Evolutionary conservation across 2,113 vertebrate species (phyloP).

Genomic region (Petrocephalus zakoni): DNA sequence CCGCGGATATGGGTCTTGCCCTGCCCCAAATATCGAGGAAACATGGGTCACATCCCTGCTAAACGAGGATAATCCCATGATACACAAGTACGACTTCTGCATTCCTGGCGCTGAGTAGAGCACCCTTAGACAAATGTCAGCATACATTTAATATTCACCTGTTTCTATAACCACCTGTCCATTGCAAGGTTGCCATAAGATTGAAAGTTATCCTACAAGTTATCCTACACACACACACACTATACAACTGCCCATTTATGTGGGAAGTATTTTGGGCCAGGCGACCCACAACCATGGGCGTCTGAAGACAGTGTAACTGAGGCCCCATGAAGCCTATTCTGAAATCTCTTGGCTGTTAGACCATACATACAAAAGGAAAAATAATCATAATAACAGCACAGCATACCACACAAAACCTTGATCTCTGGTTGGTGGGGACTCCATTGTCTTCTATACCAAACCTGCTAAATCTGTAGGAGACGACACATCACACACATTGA

Average conservation of each 20-base stretch:
- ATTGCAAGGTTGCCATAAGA: neutral
- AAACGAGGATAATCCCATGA: neutral
- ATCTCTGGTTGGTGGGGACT: slow-evolving; percentile 15
- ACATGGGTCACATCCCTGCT: neutral
- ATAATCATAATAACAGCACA: neutral
- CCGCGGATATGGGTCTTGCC: neutral
- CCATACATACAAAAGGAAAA: neutral
- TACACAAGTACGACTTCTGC: neutral
- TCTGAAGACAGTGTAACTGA: neutral
- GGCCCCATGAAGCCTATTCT: neutral
- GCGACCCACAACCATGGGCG: neutral
- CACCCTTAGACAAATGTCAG: neutral
- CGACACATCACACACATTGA: neutral
- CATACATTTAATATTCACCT: neutral
- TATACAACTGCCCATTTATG: neutral
- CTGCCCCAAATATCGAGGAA: neutral
- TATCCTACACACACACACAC: no score
- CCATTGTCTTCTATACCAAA: neutral
- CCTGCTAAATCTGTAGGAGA: neutral
- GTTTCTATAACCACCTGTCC: neutral
- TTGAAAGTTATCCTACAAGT: neutral
- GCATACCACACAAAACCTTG: neutral
- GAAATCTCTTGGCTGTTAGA: neutral
- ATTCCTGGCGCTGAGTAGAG: neutral
- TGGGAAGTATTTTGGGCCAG: neutral